A percentile compares a stretch with the other conserved stretches of the same genome.
phyloP scores from a whole-genome alignment of 2,888 invertebrate genomes.

The Meghimatium bilineatum region DNA sequence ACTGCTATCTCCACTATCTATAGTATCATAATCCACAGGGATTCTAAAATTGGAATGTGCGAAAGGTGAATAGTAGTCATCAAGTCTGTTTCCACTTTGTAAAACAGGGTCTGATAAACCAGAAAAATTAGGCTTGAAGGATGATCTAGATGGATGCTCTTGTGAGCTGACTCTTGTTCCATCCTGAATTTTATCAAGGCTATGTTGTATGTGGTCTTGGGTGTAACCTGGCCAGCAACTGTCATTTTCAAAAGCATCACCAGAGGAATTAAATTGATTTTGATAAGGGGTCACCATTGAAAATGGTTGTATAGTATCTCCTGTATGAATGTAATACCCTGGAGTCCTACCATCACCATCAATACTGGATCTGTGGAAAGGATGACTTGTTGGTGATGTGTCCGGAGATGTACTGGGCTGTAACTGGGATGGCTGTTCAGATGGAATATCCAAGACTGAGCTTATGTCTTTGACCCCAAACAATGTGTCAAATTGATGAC shows the following conservation, averaged over 20 bases:
- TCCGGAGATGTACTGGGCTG: conserved; percentile 4
- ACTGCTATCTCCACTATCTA: conserved; percentile 2
- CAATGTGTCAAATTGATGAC: conserved; percentile 27
- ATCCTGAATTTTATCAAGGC: conserved; percentile 62
- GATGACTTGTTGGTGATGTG: conserved; percentile 20
- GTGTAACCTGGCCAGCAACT: conserved; percentile 64
- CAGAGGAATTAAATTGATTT: background rate
- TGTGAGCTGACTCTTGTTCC: conserved; percentile 54
- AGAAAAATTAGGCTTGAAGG: conserved; percentile 27
- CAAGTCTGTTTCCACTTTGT: conserved; percentile 16
- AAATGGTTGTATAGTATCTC: conserved; percentile 9
- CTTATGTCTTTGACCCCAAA: conserved; percentile 63
- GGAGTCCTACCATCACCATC: conserved; percentile 6
- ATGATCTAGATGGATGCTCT: background rate
- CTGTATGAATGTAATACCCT: conserved; percentile 31
- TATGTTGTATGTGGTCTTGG: conserved; percentile 66
- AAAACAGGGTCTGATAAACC: conserved; percentile 31
- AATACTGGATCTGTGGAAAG: background rate
- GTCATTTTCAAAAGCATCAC: conserved; percentile 57
- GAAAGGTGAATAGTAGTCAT: background rate
- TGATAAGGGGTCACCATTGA: conserved; percentile 30
- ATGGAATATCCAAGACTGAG: conserved; percentile 67
- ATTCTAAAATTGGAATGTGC: conserved; percentile 23
- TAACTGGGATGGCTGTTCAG: conserved; percentile 39
- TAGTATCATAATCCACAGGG: background rate